Base-by-base conservation (phyloP, 2,797 vertebrate genomes). In the Macropus fuliginosus region DNA sequence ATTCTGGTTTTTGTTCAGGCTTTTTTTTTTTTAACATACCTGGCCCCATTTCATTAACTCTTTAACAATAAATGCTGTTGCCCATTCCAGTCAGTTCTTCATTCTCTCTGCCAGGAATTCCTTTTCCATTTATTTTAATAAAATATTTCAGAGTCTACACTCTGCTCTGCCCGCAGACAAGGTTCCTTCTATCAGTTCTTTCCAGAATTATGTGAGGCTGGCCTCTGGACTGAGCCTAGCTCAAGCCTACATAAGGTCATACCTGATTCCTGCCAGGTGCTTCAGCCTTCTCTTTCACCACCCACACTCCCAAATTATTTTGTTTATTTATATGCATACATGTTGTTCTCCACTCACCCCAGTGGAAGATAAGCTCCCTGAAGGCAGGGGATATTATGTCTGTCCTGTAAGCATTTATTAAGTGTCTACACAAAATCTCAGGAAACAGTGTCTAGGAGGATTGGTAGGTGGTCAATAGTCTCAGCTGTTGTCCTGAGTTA, bases 11-110 rank as follows among this genome's bases (percentile, higher is more conserved):
- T 27, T 10, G 40, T 81, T 81, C 29, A 10, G 27, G 29, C 46
- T 21, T 24, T 40, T 81, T 87, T 46, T 87, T 87, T 87, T 74
- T 96, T 95, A 97, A 97, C 95, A 81, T 94, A 97, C 91, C 92
- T 94, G 93, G 91, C 92, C 95, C 46, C 55, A 94, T 96, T 96
- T 96, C 93, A 34, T 95, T 95, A 90, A 93, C 56, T 81, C 91
- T 92, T 89, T 90, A 92, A 94, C 56, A 55, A 28, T 57, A 54
- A 94, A 54, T n/a, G 50, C 50, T 91, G 62, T 94, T 96, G 66
- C 55, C 92, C 94, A 5, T 93, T 94, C 54, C 91, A 62, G 92
- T 94, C 54, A 91, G 59, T 55, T 55, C 57, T 66, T 93, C 54
- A 87, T 55, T 46, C 1, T n/a, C 5, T 92, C 90, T 91, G 21